Evolutionary conservation across 2,797 vertebrate species (phyloP).

Genomic region (Chaetophractus vellerosus): DNA sequence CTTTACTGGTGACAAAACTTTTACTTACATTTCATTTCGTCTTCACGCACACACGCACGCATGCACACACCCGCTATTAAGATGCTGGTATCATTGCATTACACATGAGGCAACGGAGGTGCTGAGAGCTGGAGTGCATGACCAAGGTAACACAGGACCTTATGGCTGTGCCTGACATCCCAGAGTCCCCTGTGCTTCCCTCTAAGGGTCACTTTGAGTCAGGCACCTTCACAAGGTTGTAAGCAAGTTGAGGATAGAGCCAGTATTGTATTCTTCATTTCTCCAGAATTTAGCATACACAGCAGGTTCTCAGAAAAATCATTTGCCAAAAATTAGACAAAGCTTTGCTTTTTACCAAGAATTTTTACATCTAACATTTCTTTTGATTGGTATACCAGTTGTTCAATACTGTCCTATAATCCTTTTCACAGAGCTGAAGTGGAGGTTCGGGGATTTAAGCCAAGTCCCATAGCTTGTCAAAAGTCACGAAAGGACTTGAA

Average conservation of each 20-base stretch:
- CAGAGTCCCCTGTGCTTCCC: neutral
- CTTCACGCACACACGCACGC: neutral
- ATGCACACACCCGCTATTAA: neutral
- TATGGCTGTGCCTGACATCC: neutral
- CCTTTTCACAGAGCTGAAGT: neutral
- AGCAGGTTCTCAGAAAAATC: slow-evolving; percentile 50
- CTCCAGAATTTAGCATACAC: neutral
- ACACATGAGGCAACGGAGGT: neutral
- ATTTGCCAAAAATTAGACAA: neutral
- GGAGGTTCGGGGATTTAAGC: neutral
- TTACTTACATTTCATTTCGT: neutral
- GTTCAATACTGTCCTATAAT: neutral
- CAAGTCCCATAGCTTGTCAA: neutral
- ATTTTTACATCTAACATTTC: slow-evolving; percentile 21
- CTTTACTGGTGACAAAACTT: neutral
- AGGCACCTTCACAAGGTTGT: neutral
- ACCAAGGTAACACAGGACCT: neutral
- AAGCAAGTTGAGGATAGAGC: neutral
- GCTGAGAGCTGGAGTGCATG: neutral
- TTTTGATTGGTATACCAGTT: neutral
- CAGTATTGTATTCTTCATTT: neutral
- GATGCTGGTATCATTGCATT: neutral
- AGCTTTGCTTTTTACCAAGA: neutral
- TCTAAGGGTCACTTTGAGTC: neutral
- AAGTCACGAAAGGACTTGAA: neutral